Base-by-base conservation (phyloP, 2,888 invertebrate genomes). In the Lydus trimaculatus region DNA sequence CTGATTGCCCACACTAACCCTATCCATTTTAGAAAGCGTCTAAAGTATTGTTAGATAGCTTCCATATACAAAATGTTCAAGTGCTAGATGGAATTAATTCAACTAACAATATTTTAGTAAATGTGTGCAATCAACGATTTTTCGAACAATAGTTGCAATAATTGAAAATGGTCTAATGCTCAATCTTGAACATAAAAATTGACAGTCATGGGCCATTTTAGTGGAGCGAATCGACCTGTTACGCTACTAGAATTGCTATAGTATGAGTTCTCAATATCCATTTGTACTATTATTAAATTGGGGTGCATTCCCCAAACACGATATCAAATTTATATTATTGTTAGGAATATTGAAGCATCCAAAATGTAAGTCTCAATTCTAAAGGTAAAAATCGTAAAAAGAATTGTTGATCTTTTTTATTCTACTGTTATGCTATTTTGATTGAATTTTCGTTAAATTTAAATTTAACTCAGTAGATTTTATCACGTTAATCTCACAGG, bases 1-100 rank as follows among this genome's bases (percentile, higher is more conserved):
- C 72, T 76, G 76, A 78, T 78, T 78, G 76, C 74, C 73, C 63
- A 69, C 33, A 43, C 67, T 66, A 70, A 70, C 64, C 69, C 65
- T 65, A 69, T 71, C 72, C 73, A 75, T 72, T 75, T 74, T 69
- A 73, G 25, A 15, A 56, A 25, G 11, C 48, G 9, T 48, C 8
- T 48, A 48, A 48, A 20, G 6, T 43, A 39, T 39, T 39, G n/a
- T n/a, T 39, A 33, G 33, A 28, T 8, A 8, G 31, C 6, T 36
- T 36, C 36, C 7, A 4, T 17, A 43, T 17, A 43, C 13, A 13
- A 15, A 43, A 43, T 43, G 39, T 43, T 7, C n/a, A 43, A 43
- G 39, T 43, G n/a, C 6, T 43, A n/a, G 39, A 43, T 56, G 25
- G 28, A 56, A 56, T 56, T 25, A 56, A 56, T 52, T 52, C 23